These are phyloP conservation scores for Cebidichthys violaceus DNA, from an alignment of 2,113 vertebrate genomes.

Conservation along the genomic window DNA sequence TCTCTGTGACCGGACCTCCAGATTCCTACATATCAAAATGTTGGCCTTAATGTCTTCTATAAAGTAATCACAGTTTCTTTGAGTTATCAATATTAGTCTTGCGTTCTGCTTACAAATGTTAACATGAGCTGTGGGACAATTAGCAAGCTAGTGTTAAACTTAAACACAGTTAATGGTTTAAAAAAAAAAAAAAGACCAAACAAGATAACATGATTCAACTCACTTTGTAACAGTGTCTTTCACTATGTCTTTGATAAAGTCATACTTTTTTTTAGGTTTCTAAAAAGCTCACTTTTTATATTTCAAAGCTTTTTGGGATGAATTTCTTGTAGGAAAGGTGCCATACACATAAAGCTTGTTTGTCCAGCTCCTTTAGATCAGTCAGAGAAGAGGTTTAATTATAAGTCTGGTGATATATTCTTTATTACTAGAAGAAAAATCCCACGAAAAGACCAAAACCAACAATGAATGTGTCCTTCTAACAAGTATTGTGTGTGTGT, in stretches of 20 bases:
- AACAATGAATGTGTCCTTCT: neutral
- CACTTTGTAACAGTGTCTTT: neutral
- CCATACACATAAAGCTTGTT: neutral
- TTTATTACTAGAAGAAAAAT: neutral
- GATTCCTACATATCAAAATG: neutral
- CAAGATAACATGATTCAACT: neutral
- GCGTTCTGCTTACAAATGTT: neutral
- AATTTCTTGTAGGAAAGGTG: neutral
- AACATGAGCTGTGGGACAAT: neutral
- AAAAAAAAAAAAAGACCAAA: neutral
- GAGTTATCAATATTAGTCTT: neutral
- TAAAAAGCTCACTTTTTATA: neutral
- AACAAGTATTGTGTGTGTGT: neutral
- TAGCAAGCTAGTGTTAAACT: neutral
- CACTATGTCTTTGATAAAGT: neutral
- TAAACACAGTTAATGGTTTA: neutral
- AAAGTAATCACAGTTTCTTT: neutral
- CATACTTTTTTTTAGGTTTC: neutral
- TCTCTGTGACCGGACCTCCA: neutral
- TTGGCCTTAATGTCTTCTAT: neutral
- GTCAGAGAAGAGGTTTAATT: neutral
- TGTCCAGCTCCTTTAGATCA: neutral
- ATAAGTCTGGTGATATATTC: neutral
- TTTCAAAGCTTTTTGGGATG: neutral
- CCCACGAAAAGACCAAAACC: neutral